Percentiles rank a stretch among this genome's conserved stretches.
phyloP scores from a whole-genome alignment of 1,140 invertebrate species.

The Pantala flavescens region DNA sequence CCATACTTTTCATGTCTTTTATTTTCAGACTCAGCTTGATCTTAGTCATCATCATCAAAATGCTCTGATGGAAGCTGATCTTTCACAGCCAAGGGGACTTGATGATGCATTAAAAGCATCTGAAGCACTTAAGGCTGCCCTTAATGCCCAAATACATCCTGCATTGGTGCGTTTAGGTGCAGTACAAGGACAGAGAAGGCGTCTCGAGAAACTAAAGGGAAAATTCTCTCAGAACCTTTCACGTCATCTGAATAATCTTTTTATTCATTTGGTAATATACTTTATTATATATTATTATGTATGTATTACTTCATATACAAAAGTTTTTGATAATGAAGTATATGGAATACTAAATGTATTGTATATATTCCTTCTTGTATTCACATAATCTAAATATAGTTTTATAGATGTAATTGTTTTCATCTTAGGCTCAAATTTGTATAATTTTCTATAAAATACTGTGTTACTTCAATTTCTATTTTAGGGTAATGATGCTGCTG shows the following conservation, averaged over 20 bases:
- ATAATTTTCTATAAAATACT: too few species aligned
- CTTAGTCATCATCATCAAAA: constrained; percentile 56
- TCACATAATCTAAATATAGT: too few species aligned
- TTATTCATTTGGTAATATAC: constrained; percentile 68
- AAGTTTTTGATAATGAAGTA: too few species aligned
- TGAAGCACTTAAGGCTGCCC: constrained; percentile 62
- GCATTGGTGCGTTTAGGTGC: constrained; percentile 59
- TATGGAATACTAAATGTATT: too few species aligned
- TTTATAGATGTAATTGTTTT: too few species aligned
- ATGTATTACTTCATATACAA: too few species aligned
- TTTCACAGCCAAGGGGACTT: constrained; percentile 61
- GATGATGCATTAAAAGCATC: constrained; percentile 68
- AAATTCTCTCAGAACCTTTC: constrained; percentile 74
- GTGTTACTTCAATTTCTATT: constrained; percentile 13
- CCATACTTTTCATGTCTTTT: not conserved
- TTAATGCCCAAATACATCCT: constrained; percentile 57
- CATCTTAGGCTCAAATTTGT: too few species aligned
- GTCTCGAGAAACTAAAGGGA: constrained; percentile 71
- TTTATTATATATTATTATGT: too few species aligned
- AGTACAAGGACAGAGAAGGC: constrained; percentile 78
- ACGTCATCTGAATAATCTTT: constrained; percentile 83
- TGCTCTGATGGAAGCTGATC: constrained; percentile 61
- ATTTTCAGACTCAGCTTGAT: constrained; percentile 56
- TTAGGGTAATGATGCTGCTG: constrained; percentile 55
- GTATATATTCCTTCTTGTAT: too few species aligned